Percentiles rank a stretch among this genome's conserved stretches.
These are phyloP conservation scores for Mirza zaza DNA, from an alignment of 2,113 vertebrate genomes.

Conservation along the genomic window DNA sequence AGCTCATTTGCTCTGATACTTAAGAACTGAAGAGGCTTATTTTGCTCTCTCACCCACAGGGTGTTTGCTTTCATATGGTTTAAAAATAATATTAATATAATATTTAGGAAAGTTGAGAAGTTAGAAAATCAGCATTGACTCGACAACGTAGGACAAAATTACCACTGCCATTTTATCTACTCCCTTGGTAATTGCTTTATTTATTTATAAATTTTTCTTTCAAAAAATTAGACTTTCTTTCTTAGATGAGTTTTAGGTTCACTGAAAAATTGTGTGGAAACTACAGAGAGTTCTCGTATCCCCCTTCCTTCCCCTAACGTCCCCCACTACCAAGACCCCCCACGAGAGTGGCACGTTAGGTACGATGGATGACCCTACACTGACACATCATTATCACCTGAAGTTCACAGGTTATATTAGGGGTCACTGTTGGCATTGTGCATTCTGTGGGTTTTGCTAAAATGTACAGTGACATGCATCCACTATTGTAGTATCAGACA, in stretches of 20 bases:
- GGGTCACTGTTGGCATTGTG: background rate
- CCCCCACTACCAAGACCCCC: background rate
- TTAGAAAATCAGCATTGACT: background rate
- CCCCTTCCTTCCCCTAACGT: background rate
- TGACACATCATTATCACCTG: too few species aligned
- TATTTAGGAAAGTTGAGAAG: background rate
- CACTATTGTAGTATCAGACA: background rate
- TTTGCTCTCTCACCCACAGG: background rate
- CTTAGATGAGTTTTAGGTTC: background rate
- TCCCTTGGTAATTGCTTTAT: background rate
- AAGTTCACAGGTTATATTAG: background rate
- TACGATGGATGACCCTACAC: background rate
- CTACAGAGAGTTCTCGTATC: too few species aligned
- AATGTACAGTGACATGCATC: background rate
- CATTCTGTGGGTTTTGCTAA: background rate
- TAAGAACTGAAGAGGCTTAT: background rate
- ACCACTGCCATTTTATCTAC: background rate
- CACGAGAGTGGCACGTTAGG: background rate
- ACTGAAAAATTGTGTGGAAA: background rate
- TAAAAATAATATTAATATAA: background rate
- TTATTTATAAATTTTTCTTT: background rate
- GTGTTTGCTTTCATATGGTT: background rate
- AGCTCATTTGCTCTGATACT: background rate
- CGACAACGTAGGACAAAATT: background rate
- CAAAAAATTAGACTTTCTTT: background rate